Evolutionary conservation across 1,140 invertebrate genomes (phyloP).

Genomic region (Hyposmocoma kahamanoa): DNA sequence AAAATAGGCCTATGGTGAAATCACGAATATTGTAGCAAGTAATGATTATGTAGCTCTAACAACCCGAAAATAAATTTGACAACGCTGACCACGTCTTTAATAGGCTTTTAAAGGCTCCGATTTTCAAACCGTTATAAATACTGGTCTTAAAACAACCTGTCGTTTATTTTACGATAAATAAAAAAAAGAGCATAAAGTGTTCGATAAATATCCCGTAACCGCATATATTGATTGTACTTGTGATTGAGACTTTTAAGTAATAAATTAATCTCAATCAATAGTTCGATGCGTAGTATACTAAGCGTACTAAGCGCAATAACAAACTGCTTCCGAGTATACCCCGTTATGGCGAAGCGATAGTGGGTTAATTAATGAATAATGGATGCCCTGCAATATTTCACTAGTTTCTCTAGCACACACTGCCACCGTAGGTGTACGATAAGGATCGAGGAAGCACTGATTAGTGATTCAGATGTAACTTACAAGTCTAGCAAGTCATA

Average conservation of each 20-base stretch:
- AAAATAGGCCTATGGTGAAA: no score
- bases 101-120: no score
- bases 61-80: no score
- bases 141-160: no score
- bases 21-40: no score
- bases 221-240: no score
- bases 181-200: no score
- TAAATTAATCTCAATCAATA: slow-evolving; percentile 4
- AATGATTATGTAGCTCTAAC: no score
- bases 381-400: slow-evolving; percentile 55
- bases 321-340: slow-evolving; percentile 36
- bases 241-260: neutral
- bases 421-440: slow-evolving; percentile 17
- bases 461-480: slow-evolving; percentile 25
- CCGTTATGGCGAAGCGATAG: slow-evolving; percentile 45
- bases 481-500: slow-evolving; percentile 5
- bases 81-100: no score
- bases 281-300: slow-evolving; percentile 4
- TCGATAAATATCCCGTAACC: no score
- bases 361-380: slow-evolving; percentile 63
- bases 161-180: no score
- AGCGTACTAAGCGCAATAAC: slow-evolving; percentile 8
- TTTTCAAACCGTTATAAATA: no score
- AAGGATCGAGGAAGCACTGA: slow-evolving; percentile 28
- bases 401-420: slow-evolving; percentile 36